These are phyloP conservation scores for Hecatera dysodea DNA, from an alignment of 2,888 invertebrate species.

Conservation along the genomic window DNA sequence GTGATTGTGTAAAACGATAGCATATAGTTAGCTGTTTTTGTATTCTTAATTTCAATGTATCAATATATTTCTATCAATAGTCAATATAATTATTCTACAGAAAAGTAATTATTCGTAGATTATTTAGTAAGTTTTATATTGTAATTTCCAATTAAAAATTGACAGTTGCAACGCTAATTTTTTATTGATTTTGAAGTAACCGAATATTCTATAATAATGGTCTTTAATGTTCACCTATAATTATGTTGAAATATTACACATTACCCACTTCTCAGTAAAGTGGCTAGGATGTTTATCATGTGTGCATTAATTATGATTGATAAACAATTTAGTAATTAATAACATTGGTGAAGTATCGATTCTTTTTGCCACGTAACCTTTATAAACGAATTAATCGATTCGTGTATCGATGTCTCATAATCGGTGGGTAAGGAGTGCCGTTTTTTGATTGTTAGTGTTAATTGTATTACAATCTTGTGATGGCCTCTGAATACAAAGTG, in stretches of 20 bases:
- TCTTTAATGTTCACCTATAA: conserved; percentile 24
- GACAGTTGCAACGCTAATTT: not conserved
- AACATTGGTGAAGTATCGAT: conserved; percentile 63
- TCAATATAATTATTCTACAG: too few species aligned
- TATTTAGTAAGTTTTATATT: not conserved
- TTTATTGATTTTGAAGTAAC: conserved; percentile 15
- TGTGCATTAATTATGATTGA: conserved; percentile 76
- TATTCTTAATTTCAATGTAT: not conserved
- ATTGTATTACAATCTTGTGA: conserved; percentile 52
- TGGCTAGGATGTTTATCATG: conserved; percentile 62
- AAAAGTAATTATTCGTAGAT: not conserved
- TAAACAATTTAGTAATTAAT: conserved; percentile 76
- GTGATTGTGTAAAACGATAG: too few species aligned
- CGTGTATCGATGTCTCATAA: conserved; percentile 75
- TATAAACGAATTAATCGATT: conserved; percentile 71
- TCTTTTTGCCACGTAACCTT: conserved; percentile 75
- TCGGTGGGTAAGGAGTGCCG: conserved; percentile 67
- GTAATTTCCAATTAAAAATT: not conserved
- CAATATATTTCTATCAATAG: not conserved
- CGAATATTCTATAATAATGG: conserved; percentile 24
- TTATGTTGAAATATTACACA: conserved; percentile 46
- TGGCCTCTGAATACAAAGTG: conserved; percentile 48
- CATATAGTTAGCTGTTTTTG: too few species aligned
- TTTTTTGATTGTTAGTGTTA: conserved; percentile 65
- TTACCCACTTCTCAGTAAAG: conserved; percentile 37